phyloP scores from a whole-genome alignment of 2,797 vertebrate species.

The Acanthiza pusilla region DNA sequence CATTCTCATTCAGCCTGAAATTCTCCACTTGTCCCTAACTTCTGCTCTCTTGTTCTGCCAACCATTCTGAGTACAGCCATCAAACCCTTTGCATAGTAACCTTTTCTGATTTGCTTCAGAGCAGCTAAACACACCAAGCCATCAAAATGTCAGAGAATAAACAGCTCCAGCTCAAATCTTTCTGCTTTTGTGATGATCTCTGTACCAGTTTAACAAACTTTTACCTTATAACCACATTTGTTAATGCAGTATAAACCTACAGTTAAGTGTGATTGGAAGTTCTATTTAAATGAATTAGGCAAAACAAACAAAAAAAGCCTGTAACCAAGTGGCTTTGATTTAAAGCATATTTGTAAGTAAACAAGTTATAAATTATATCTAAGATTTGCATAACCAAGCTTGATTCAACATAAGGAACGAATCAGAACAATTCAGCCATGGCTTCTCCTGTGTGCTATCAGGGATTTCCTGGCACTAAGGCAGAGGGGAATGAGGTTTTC shows the following conservation, averaged over 20 bases:
- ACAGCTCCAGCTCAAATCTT: not conserved
- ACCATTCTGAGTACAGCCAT: not conserved
- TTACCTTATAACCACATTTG: not conserved
- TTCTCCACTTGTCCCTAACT: not conserved
- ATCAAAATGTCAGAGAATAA: not conserved
- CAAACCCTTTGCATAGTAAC: not conserved
- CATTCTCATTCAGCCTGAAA: not conserved
- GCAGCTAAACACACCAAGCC: not conserved
- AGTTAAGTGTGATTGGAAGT: not conserved
- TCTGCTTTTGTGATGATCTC: not conserved
- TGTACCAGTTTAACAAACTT: not conserved
- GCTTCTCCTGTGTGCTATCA: not conserved
- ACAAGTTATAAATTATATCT: not conserved
- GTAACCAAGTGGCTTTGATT: not conserved
- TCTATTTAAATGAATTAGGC: not conserved
- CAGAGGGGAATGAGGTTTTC: not conserved
- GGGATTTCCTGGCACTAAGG: not conserved
- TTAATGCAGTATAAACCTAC: not conserved
- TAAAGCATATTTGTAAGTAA: not conserved
- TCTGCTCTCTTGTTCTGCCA: not conserved
- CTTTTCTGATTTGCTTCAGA: not conserved
- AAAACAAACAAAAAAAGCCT: not conserved
- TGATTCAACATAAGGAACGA: not conserved
- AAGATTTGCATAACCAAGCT: not conserved
- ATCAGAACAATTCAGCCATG: accelerated